phyloP scores from a whole-genome alignment of 2,797 vertebrate species.

The Dendrocincla fuliginosa region DNA sequence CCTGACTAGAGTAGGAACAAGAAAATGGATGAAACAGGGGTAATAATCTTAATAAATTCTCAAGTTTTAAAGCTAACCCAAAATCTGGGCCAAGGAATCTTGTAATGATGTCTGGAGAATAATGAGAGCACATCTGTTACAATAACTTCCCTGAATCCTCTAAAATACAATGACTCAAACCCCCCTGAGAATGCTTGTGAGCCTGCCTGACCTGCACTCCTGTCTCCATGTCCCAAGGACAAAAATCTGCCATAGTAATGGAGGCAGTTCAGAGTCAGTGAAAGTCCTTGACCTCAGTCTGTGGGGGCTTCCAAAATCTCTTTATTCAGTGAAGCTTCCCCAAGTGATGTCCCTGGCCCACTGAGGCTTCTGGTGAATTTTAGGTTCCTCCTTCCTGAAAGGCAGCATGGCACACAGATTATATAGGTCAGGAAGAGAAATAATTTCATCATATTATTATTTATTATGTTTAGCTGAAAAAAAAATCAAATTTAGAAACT shows the following conservation, averaged over 20 bases:
- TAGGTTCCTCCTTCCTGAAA: neutral
- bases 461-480: neutral
- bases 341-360: rapidly evolving
- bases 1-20: neutral
- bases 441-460: neutral
- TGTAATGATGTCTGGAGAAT: neutral
- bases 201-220: neutral
- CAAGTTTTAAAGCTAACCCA: neutral
- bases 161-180: neutral
- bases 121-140: neutral
- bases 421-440: neutral
- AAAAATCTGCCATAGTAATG: rapidly evolving
- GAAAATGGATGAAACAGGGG: neutral
- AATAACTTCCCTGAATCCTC: neutral
- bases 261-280: neutral
- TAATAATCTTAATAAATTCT: neutral
- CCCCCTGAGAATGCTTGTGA: neutral
- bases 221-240: rapidly evolving
- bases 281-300: neutral
- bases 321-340: neutral
- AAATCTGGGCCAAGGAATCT: neutral
- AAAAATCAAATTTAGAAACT: neutral
- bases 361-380: neutral
- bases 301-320: neutral
- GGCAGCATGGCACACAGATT: neutral